Evolutionary conservation across 2,113 vertebrate genomes (phyloP), one percentile per base, ranked within the genome.

Genomic region (Pithys albifrons): DNA sequence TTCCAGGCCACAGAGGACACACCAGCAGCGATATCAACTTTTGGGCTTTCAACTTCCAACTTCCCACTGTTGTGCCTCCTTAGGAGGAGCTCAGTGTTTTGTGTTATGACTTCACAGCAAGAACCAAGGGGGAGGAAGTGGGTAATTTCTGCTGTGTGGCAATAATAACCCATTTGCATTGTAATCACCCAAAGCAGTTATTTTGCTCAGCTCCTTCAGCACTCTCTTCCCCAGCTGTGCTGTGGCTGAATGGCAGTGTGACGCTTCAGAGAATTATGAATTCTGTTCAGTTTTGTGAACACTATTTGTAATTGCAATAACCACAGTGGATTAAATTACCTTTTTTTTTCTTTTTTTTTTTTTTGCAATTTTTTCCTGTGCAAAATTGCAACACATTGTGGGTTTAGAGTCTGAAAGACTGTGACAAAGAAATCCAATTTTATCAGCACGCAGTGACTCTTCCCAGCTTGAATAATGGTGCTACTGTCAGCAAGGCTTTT

Each of bases 391-490:
- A 14, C 3, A 5, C 14, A 13, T 76, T 91, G 22, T 88, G 66
- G 46, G 41, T 41, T 73, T 35, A 59, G 17, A 61, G 23, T 69
- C 77, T 82, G 48, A 94, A 93, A 85, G 70, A 33, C 61, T 77
- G 55, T 58, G 62, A 85, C 85, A 96, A 91, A 94, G 80, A 78
- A 91, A 92, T 76, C 25, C 76, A 70, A 88, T 82, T 74, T 89
- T 95, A 72, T 88, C 87, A 85, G 35, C 9, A 1, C 1, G 1
- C 58, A 93, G 79, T 77, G n/a, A 74, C 43, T 93, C 46, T 67
- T 88, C 67, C 8, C 54, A 83, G 71, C 61, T 85, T 93, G 74
- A 94, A 76, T 82, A 89, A 81, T 35, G 46, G 16, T 88, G 58
- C 57, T 88, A 35, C 54, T 88, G 74, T 75, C 78, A 94, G 77